Percentiles rank a stretch among this genome's conserved stretches.
phyloP scores from a whole-genome alignment of 1,140 invertebrate species.

The Lasioglossum albipes region DNA sequence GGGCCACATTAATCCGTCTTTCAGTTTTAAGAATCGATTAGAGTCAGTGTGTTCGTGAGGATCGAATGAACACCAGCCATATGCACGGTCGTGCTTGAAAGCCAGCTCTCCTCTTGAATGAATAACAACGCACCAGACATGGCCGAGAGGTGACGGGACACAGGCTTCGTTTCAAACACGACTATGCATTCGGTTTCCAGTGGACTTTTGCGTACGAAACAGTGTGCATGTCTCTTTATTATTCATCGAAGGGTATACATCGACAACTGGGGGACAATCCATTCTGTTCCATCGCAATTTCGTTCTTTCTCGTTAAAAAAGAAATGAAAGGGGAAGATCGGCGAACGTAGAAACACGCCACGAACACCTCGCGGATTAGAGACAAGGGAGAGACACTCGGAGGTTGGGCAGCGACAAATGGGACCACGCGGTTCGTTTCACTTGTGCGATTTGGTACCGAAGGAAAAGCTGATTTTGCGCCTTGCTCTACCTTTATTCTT shows the following conservation, averaged over 20 bases:
- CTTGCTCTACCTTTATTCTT: slow-evolving; percentile 85
- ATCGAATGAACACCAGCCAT: slow-evolving; percentile 72
- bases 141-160: slow-evolving; percentile 38
- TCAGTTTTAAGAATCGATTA: not conserved
- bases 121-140: slow-evolving; percentile 74
- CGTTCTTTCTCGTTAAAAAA: slow-evolving; percentile 38
- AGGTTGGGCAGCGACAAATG: slow-evolving; percentile 5
- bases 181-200: slow-evolving; percentile 74
- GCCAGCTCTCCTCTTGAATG: slow-evolving; percentile 71
- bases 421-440: slow-evolving; percentile 49
- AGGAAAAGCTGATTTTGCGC: slow-evolving; percentile 87
- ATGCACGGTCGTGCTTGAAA: slow-evolving; percentile 75
- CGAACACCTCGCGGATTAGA: not conserved
- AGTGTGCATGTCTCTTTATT: slow-evolving; percentile 74
- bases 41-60: not conserved
- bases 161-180: slow-evolving; percentile 71
- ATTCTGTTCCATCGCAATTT: not conserved
- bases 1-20: not conserved
- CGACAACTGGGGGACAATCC: slow-evolving; percentile 40
- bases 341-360: not conserved
- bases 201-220: slow-evolving; percentile 56
- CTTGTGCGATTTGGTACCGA: slow-evolving; percentile 83
- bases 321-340: not conserved
- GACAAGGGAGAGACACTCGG: slow-evolving; percentile 10
- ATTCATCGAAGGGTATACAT: slow-evolving; percentile 77